Base-by-base conservation (phyloP, 1,140 invertebrate genomes). In the Arctopsyche grandis region DNA sequence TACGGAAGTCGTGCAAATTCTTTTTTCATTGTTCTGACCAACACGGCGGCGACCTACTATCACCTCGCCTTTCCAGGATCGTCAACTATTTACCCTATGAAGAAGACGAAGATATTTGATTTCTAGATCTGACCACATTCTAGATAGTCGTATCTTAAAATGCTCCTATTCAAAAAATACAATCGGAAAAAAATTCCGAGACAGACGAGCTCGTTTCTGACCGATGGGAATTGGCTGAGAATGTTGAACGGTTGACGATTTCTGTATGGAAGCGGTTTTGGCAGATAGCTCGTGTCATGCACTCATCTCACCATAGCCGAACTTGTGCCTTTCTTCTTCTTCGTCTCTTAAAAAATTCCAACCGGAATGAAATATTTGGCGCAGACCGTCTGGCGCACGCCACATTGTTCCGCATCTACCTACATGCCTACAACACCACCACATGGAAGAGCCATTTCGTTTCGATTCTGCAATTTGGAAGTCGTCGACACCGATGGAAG, bases 1-100 rank as follows among this genome's bases (percentile, higher is more conserved):
- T 76, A 56, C 74, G 74, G 74, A 76, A 76, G 74, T 76, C 74
- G 74, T 76, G 74, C 74, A 76, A 76, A 76, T 76, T 76, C 46
- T 74, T 76, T 76, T 76, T 76, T 76, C 74, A 76, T 76, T 76
- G 74, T 76, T 76, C 22, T 24, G 56, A 48, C 70, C 70, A 74
- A 46, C 43, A 38, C 29, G 29, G 14, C 16, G 48, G 5, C 56
- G 74, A 76, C 74, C 74, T 76, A 76, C 74, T 76, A 76, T 76
- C 74, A 76, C 74, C 26, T 19, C 26, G 5, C 12, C 10, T 3
- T 19, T 16, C 44, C 1, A 56, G 21, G 48, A 52, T 52, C 48
- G 48, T 52, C 16, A 52, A 14, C 48, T 5, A 52, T 52, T 52
- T 52, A 3, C 10, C 10, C 12, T 12, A 10, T 52, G 48, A 14